These are phyloP conservation scores for Ganaspis sp. DNA, from an alignment of 1,140 invertebrate genomes.

Conservation along the genomic window DNA sequence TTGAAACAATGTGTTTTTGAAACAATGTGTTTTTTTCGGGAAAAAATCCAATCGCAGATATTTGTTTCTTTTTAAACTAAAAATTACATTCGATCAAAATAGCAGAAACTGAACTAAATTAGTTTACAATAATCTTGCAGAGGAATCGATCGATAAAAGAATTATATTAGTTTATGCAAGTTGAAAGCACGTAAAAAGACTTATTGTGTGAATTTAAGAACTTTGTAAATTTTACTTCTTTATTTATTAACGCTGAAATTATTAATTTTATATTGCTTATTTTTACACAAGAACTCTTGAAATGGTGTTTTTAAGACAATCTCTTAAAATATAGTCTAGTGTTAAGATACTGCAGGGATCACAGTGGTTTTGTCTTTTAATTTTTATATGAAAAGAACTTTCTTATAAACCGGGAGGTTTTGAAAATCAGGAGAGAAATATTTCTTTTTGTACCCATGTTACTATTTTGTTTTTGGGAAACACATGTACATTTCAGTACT, in stretches of 20 bases:
- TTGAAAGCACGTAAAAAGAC: not conserved
- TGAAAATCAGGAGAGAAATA: no score
- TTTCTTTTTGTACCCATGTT: no score
- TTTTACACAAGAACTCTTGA: conserved; percentile 9
- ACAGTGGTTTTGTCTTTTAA: no score
- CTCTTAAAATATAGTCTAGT: not conserved
- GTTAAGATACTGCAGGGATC: no score
- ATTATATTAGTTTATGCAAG: not conserved
- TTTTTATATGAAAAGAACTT: no score
- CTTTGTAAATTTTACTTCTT: conserved; percentile 23
- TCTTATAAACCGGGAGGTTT: no score
- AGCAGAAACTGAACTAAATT: not conserved
- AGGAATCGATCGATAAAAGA: not conserved
- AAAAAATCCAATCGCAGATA: no score
- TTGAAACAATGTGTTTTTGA: no score
- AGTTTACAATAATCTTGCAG: not conserved
- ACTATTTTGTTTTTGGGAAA: no score
- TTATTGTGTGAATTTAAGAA: conserved; percentile 11
- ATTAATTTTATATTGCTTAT: not conserved
- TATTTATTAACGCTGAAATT: conserved; percentile 18
- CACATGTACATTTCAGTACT: no score
- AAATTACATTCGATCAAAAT: not conserved
- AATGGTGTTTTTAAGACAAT: not conserved
- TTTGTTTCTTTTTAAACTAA: no score
- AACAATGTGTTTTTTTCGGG: no score